Conservation (phyloP, 2,113 vertebrate species). For the Petaurus breviceps region DNA sequence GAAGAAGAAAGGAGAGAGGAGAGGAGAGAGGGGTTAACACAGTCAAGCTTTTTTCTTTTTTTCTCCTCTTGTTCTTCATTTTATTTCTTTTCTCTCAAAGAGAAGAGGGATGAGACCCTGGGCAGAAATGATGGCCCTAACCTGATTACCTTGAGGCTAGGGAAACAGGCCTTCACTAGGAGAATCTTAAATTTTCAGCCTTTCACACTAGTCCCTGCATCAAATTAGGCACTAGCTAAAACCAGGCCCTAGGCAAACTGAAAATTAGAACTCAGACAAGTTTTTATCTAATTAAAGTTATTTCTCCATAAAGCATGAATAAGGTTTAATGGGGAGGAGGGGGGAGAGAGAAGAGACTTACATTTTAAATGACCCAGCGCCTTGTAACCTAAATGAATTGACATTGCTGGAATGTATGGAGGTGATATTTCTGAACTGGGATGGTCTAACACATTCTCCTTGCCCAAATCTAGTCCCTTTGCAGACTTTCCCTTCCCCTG, state of each 20-base stretch:
- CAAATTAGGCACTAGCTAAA: background rate
- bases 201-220: background rate
- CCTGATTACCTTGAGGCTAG: background rate
- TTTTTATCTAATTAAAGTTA: background rate
- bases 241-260: background rate
- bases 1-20: too few relatives aligned
- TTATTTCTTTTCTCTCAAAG: background rate
- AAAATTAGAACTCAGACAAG: background rate
- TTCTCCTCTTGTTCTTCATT: background rate
- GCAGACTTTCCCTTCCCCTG: background rate
- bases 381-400: background rate
- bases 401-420: background rate
- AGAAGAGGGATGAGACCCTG: background rate
- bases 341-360: too few relatives aligned
- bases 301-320: background rate
- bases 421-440: background rate
- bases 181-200: background rate
- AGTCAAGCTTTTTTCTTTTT: background rate
- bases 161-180: background rate
- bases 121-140: background rate
- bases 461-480: background rate
- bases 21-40: background rate
- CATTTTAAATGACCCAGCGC: background rate
- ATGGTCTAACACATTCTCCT: background rate
- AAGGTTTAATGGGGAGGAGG: background rate